Percentiles rank a stretch among this genome's conserved stretches.
phyloP scores from a whole-genome alignment of 1,140 invertebrate genomes.

The Scaptomyza graminum region DNA sequence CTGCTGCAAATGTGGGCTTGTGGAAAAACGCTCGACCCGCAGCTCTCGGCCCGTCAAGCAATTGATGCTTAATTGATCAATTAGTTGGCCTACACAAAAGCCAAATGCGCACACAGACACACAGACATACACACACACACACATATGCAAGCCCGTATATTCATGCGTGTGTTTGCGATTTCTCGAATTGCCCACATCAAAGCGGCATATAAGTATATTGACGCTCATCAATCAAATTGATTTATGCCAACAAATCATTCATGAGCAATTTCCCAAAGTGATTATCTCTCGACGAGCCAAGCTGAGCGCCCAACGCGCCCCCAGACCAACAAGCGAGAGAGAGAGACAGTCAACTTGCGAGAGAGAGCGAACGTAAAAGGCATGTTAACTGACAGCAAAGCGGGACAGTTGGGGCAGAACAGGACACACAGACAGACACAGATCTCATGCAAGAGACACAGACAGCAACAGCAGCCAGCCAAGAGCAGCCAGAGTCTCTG shows the following conservation, averaged over 20 bases:
- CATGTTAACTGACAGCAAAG: slow-evolving; percentile 78
- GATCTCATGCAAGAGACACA: slow-evolving; percentile 44
- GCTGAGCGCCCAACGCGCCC: slow-evolving; percentile 13
- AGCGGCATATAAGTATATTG: slow-evolving; percentile 82
- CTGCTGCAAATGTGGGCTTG: slow-evolving; percentile 21
- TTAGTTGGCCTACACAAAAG: slow-evolving; percentile 65
- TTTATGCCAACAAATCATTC: slow-evolving; percentile 83
- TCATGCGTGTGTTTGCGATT: slow-evolving; percentile 34
- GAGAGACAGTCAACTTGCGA: neutral
- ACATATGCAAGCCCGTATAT: slow-evolving; percentile 47
- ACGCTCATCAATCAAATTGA: slow-evolving; percentile 82
- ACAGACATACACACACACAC: slow-evolving; percentile 16
- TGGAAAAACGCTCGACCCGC: slow-evolving; percentile 47
- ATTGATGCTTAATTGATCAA: slow-evolving; percentile 82
- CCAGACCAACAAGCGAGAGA: slow-evolving; percentile 11
- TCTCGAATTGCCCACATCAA: slow-evolving; percentile 79
- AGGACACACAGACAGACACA: slow-evolving; percentile 28
- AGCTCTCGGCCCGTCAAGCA: slow-evolving; percentile 65
- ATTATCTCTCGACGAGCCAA: slow-evolving; percentile 74
- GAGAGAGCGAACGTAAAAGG: slow-evolving; percentile 69
- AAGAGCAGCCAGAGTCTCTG: slow-evolving; percentile 15
- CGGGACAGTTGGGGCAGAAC: slow-evolving; percentile 55
- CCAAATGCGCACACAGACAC: slow-evolving; percentile 24
- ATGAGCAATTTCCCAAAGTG: slow-evolving; percentile 83
- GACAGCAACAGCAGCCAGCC: slow-evolving; percentile 35